Conservation (phyloP, 1,140 invertebrate species). For the Sarcophaga bullata region DNA sequence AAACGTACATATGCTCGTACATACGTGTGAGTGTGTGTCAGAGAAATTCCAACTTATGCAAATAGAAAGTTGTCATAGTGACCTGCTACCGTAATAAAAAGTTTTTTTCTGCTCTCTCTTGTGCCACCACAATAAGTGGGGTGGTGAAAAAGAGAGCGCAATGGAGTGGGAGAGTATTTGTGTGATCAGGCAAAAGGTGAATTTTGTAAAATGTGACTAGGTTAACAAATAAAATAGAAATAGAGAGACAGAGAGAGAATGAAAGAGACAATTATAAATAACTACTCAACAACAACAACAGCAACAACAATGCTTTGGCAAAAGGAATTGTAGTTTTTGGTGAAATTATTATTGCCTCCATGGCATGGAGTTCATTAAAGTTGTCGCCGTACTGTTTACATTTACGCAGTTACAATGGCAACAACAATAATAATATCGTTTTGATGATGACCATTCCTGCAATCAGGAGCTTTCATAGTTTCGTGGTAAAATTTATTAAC, state of each 20-base stretch:
- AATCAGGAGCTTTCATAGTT: not conserved
- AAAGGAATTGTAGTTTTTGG: not conserved
- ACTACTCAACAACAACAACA: not conserved
- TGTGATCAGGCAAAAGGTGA: conserved; percentile 13
- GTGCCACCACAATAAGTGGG: too few relatives aligned
- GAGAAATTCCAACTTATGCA: not conserved
- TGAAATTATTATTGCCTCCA: not conserved
- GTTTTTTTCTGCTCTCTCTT: too few relatives aligned
- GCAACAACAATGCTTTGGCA: not conserved
- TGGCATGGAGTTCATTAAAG: not conserved
- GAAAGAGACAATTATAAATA: not conserved
- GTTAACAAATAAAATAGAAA: not conserved
- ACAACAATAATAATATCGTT: not conserved
- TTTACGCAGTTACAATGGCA: not conserved
- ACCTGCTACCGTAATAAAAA: conserved; percentile 1
- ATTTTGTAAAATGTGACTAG: not conserved
- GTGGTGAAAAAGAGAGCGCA: too few relatives aligned
- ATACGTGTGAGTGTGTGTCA: too few relatives aligned
- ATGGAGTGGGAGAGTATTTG: not conserved
- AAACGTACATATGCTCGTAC: too few relatives aligned
- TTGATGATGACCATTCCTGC: not conserved
- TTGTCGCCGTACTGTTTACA: not conserved
- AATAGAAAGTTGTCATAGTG: conserved; percentile 21
- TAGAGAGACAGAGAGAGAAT: not conserved
- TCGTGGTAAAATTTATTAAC: not conserved